These are phyloP conservation scores for Melieria omissa DNA, from an alignment of 2,888 invertebrate genomes.

Conservation along the genomic window DNA sequence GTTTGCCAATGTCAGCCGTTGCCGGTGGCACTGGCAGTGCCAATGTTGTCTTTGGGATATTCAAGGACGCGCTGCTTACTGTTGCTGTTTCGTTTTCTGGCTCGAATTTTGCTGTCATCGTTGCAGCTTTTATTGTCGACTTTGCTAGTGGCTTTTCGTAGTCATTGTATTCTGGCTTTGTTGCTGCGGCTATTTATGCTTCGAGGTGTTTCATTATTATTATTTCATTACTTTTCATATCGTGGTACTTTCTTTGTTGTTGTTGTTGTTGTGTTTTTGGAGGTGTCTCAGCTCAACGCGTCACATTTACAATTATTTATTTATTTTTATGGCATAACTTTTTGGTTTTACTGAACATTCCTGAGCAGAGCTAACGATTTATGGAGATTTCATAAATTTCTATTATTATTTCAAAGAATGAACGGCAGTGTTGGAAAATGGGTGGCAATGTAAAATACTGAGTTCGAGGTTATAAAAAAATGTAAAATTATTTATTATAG, in stretches of 20 bases:
- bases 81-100: neutral
- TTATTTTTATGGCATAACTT: constrained; percentile 39
- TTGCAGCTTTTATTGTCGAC: neutral
- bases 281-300: constrained; percentile 12
- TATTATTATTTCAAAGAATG: too few relatives aligned
- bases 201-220: constrained; percentile 12
- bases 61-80: constrained; percentile 21
- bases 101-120: neutral
- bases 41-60: constrained; percentile 1
- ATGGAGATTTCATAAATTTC: too few relatives aligned
- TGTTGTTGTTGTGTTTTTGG: constrained; percentile 8
- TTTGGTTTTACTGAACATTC: constrained; percentile 8
- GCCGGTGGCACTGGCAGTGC: neutral
- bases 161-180: constrained; percentile 2
- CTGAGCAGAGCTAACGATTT: too few relatives aligned
- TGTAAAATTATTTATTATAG: too few relatives aligned
- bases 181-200: constrained; percentile 7
- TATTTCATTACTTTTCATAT: constrained; percentile 15
- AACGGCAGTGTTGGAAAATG: too few relatives aligned
- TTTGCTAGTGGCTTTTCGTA: neutral
- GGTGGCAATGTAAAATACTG: too few relatives aligned
- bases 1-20: neutral
- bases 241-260: constrained; percentile 16
- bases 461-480: too few relatives aligned
- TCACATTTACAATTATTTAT: constrained; percentile 39